These are phyloP conservation scores for Cassiopea xamachana DNA, from an alignment of 30 jellyfish, hydroid and myxozoan genomes.

Conservation along the genomic window DNA sequence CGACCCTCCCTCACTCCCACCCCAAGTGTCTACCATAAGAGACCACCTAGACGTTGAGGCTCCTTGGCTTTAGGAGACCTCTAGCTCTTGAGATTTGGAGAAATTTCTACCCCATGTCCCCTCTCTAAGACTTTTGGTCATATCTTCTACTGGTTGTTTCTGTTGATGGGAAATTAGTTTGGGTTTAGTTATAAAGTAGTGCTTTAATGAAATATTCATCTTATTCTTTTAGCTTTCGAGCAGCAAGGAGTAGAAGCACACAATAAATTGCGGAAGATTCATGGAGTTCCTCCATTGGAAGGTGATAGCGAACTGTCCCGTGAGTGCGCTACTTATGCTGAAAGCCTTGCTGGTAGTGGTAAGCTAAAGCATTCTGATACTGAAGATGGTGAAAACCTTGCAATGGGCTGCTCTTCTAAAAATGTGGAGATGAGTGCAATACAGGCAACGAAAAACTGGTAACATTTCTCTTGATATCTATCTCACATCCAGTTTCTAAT, in stretches of 20 bases:
- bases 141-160: no score
- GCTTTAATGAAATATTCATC: neutral
- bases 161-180: no score
- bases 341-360: constrained; percentile 35
- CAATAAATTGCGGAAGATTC: constrained; percentile 61
- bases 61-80: no score
- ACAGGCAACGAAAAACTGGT: constrained; percentile 80
- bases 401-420: constrained; percentile 46
- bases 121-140: no score
- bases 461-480: neutral
- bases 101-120: no score
- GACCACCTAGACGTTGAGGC: no score
- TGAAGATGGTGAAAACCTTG: constrained; percentile 71
- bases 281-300: constrained; percentile 28
- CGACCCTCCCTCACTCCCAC: no score
- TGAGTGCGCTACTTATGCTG: constrained; percentile 68
- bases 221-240: constrained; percentile 39
- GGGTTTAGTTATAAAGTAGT: no score
- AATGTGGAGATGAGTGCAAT: constrained; percentile 49
- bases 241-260: constrained; percentile 55
- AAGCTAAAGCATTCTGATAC: constrained; percentile 49
- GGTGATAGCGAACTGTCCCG: constrained; percentile 45
- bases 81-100: no score
- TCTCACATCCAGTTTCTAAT: no score
- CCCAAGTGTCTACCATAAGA: no score